phyloP scores from a whole-genome alignment of 2,797 vertebrate genomes.

The Tiaroga cobitis region DNA sequence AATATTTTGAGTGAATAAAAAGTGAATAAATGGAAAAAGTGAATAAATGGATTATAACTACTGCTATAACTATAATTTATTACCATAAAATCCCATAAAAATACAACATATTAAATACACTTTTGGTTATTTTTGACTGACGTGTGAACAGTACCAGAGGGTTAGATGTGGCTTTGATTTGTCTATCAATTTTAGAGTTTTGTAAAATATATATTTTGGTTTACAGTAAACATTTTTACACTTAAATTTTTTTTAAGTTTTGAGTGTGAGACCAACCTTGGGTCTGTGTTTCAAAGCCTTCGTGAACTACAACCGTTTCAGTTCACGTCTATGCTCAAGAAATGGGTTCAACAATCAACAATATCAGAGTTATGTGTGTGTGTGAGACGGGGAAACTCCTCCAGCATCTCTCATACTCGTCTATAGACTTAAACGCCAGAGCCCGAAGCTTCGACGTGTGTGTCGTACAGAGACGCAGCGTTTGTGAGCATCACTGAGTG shows the following conservation, averaged over 20 bases:
- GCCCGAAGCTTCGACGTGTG: not conserved
- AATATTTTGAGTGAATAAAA: not conserved
- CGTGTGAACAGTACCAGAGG: too few relatives aligned
- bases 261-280: not conserved
- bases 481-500: too few relatives aligned
- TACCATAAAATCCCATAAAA: not conserved
- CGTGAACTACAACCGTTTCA: too few relatives aligned
- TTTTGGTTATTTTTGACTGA: too few relatives aligned
- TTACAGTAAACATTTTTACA: too few relatives aligned
- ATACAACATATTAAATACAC: too few relatives aligned
- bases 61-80: not conserved
- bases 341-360: not conserved
- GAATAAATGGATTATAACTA: not conserved
- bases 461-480: not conserved
- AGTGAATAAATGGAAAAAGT: not conserved
- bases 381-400: not conserved
- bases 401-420: not conserved
- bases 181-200: too few relatives aligned
- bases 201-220: too few relatives aligned
- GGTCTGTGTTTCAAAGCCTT: not conserved
- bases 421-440: not conserved
- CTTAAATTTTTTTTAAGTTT: too few relatives aligned
- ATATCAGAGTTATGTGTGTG: not conserved
- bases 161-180: too few relatives aligned
- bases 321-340: too few relatives aligned